A percentile compares a stretch with the other conserved stretches of the same genome.
Evolutionary conservation across 2,888 invertebrate genomes (phyloP).

Genomic region (Drosophila robusta): DNA sequence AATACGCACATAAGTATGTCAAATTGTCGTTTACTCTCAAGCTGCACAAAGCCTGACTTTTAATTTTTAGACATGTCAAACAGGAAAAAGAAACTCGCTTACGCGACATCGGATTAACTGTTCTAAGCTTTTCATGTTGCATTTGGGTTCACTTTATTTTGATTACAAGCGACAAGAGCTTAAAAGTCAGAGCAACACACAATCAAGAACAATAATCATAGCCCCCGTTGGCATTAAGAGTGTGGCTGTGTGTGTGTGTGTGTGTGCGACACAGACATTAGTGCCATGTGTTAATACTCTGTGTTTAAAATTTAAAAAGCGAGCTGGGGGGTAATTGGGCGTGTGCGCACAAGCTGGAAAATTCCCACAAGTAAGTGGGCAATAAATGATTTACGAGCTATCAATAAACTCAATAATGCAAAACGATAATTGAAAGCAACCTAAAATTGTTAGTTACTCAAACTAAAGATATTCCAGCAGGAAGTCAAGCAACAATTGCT

Average conservation of each 20-base stretch:
- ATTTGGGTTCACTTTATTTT: not conserved
- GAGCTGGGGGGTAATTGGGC: not conserved
- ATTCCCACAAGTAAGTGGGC: not conserved
- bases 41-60: constrained; percentile 50
- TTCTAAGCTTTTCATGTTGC: not conserved
- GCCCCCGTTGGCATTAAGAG: constrained; percentile 22
- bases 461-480: not conserved
- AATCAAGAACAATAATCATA: constrained; percentile 48
- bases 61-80: constrained; percentile 20
- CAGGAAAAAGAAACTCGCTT: not conserved
- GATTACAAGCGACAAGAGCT: constrained; percentile 5
- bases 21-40: constrained; percentile 38
- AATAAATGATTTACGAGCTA: not conserved
- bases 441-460: not conserved
- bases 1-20: not conserved
- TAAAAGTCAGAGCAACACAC: constrained; percentile 13
- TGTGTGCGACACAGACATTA: constrained; percentile 11
- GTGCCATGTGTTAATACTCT: constrained; percentile 3
- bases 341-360: not conserved
- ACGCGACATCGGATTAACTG: constrained; percentile 6
- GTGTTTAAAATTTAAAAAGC: no score
- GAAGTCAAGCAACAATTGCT: no score
- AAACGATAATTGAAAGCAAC: not conserved
- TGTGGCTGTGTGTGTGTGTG: not conserved
- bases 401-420: not conserved